Evolutionary conservation across 2,888 invertebrate species (phyloP), one percentile per base, ranked within the genome.

Genomic region (Lithophane socia): DNA sequence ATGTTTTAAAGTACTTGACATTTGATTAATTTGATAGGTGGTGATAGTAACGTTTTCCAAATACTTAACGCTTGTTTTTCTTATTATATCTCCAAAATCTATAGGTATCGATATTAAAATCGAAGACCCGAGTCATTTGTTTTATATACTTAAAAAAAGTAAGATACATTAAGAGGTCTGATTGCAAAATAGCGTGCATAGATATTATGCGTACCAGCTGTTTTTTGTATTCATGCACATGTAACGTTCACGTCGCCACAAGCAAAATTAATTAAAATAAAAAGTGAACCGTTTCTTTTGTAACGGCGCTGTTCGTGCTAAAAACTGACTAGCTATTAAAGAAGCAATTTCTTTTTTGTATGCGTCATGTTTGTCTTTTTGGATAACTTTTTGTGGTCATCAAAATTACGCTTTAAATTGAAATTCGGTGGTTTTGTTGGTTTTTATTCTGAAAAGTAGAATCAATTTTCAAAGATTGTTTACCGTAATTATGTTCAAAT

Each of bases 311-410:
- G 75, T 67, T 85, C 86, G 85, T 85, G 84, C 86, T 85, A 87
- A 90, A 85, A 86, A 74, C 79, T 77, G 84, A 84, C 83, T 85
- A 73, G 70, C 80, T 84, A 85, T 83, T 88, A 86, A 76, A 86
- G 79, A 83, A 84, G 86, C 88, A 91, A 90, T 92, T 91, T 90
- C 77, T 87, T 90, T 90, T 91, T 88, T 91, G 78, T 85, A 77
- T 74, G 71, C 80, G 75, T 74, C 80, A 80, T 86, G 85, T 85
- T 85, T 87, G 86, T 88, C 82, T 85, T 82, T 83, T 80, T 81
- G 69, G 81, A 71, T 82, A 72, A 77, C 80, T 86, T 88, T 87
- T 90, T 90, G 89, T 88, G 86, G 81, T 88, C 84, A 82, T 86
- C 80, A 83, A 87, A 91, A 90, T 91, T 87, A 89, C 85, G 82